Evolutionary conservation across 1,140 invertebrate species (phyloP).

Genomic region (Brachionus sp.): DNA sequence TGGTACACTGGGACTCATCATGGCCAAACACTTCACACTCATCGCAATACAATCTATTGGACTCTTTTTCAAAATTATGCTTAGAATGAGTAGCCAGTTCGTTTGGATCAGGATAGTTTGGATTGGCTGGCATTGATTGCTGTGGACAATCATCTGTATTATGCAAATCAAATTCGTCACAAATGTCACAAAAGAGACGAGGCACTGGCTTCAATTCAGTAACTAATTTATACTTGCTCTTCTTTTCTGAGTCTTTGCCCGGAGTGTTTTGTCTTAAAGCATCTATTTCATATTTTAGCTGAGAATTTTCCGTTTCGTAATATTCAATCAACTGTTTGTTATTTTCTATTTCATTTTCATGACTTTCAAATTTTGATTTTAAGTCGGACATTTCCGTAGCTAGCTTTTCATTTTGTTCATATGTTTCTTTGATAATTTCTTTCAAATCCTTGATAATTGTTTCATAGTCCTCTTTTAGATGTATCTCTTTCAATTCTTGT

Average conservation of each 20-base stretch:
- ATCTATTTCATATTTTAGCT: constrained; percentile 56
- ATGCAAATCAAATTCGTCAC: constrained; percentile 89
- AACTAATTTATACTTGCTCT: neutral
- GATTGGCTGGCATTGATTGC: constrained; percentile 64
- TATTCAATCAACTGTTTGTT: constrained; percentile 50
- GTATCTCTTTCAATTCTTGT: constrained; percentile 51
- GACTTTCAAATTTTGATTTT: constrained; percentile 49
- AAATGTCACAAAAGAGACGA: constrained; percentile 91
- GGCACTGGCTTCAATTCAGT: constrained; percentile 53
- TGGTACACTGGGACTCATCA: neutral
- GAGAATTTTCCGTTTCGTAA: constrained; percentile 50
- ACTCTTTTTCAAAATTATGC: constrained; percentile 1
- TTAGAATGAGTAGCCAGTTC: constrained; percentile 16
- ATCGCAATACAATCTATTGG: constrained; percentile 32
- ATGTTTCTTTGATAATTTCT: constrained; percentile 53
- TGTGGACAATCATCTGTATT: constrained; percentile 93
- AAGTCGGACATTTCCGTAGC: constrained; percentile 56
- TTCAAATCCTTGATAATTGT: neutral
- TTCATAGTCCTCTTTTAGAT: constrained; percentile 52
- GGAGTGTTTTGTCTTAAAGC: constrained; percentile 47
- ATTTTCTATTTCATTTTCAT: constrained; percentile 50
- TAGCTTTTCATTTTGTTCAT: constrained; percentile 48
- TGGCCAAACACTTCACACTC: constrained; percentile 34
- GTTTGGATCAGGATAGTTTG: neutral
- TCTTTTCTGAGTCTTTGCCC: constrained; percentile 8